These are phyloP conservation scores for Seriola dumerili DNA, from an alignment of 2,113 vertebrate species.

Conservation along the genomic window DNA sequence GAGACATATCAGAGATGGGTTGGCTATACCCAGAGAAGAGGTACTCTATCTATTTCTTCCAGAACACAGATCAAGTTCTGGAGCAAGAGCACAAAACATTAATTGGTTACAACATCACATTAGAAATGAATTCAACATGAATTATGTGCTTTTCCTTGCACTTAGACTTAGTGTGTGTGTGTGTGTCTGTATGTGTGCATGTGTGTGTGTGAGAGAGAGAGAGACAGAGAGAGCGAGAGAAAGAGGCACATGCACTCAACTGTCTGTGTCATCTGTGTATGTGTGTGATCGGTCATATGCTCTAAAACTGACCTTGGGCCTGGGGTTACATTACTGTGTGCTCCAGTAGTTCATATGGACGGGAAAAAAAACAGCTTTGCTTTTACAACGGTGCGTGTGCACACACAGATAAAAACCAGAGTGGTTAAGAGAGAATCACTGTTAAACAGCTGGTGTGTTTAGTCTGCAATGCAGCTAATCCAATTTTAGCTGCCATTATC, in stretches of 20 bases:
- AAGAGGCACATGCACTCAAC: constrained; percentile 5
- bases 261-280: constrained; percentile 37
- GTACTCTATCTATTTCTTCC: too few relatives aligned
- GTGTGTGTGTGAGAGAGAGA: not conserved
- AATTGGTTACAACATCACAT: not conserved
- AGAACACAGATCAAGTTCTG: not conserved
- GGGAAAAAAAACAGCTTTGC: not conserved
- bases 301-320: constrained; percentile 66
- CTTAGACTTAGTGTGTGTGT: not conserved
- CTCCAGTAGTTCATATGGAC: constrained; percentile 56
- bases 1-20: not conserved
- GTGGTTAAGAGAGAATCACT: constrained; percentile 24
- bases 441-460: constrained; percentile 51
- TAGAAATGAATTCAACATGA: not conserved
- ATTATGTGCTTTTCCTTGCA: too few relatives aligned
- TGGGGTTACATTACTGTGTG: constrained; percentile 73
- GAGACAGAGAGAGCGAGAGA: not conserved
- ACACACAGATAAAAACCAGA: constrained; percentile 3
- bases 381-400: not conserved
- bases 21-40: not conserved
- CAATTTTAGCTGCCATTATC: constrained; percentile 23
- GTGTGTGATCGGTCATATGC: constrained; percentile 45
- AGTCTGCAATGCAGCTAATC: constrained; percentile 5
- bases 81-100: not conserved
- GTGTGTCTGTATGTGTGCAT: not conserved